phyloP scores from a whole-genome alignment of 37 sponge, comb jelly and placozoan genomes.

The Petrosia ficiformis region DNA sequence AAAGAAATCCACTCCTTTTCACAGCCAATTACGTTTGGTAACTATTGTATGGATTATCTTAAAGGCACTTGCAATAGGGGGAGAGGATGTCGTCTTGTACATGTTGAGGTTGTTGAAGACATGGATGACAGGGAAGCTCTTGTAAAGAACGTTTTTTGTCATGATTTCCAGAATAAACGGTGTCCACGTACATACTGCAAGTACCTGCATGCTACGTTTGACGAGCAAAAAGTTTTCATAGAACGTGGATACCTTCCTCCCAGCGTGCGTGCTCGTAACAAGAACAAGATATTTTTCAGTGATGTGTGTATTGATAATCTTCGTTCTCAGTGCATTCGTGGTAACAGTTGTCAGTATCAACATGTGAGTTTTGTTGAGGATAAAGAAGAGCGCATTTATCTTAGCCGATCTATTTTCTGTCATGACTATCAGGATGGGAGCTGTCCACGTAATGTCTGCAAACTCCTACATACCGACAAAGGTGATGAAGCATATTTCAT shows the following conservation, averaged over 20 bases:
- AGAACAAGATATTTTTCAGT: conserved; percentile 52
- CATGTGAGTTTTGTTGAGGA: conserved; percentile 38
- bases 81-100: conserved; percentile 15
- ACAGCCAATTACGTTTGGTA: conserved; percentile 45
- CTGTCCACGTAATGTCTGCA: conserved; percentile 41
- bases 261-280: conserved; percentile 33
- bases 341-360: conserved; percentile 31
- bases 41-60: conserved; percentile 51
- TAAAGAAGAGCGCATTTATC: conserved; percentile 22
- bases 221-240: conserved; percentile 39
- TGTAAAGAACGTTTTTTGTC: conserved; percentile 49
- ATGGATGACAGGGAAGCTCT: conserved; percentile 38
- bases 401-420: conserved; percentile 66
- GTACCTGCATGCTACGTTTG: conserved; percentile 42
- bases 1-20: conserved; percentile 14
- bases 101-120: conserved; percentile 40
- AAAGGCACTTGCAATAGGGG: conserved; percentile 58
- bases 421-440: conserved; percentile 52
- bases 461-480: conserved; percentile 45
- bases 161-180: conserved; percentile 46
- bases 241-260: conserved; percentile 49
- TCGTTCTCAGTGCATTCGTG: conserved; percentile 57
- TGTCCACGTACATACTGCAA: conserved; percentile 47
- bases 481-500: conserved; percentile 58
- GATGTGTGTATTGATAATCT: conserved; percentile 48